Evolutionary conservation across 1,140 invertebrate species (phyloP), one percentile per base, ranked within the genome.

Genomic region (Nasonia vitripennis): DNA sequence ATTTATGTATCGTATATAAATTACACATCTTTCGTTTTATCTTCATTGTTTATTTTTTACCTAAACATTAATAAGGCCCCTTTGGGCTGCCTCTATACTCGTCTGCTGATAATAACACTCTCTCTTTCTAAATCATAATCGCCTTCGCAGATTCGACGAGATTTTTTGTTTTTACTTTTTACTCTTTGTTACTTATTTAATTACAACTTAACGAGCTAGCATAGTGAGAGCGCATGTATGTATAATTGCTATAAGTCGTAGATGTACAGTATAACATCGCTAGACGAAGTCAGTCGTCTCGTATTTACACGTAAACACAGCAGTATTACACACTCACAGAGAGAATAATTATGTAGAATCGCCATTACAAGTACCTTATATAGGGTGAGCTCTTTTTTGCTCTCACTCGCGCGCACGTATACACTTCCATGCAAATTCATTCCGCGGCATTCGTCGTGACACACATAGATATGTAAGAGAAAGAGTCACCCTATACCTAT

Each of bases 21-120:
- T 82, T 74, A 74, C 45, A 82, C 55, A 41, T 77, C 55, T 77
- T 77, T 27, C 68, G 68, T 71, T 71, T 31, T 11, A 37, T 23
- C 48, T 62, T 78, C 31, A 71, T 78, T 55, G 6, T 77, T 62
- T 27, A 20, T 73, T 62, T 27, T 85, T 55, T 48, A 79, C 77
- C 85, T 83, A 83, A 78, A 81, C 55, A 68, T 86, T 86, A 86
- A 83, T 86, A 86, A 86, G 85, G 85, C 85, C 79, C 48, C 71
- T 82, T 71, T 80, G 85, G 85, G 23, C 75, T 86, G 85, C 85
- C 85, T 83, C 48, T 83, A 37, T 37, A 23, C 2, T 51, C 20
- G 51, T 81, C 68, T 34, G 31, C 11, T n/a, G 11, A 7, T 78
- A 78, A 27, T 23, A 71, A 68, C 6, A 68, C 41, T 78, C 73